Base-by-base conservation (phyloP, 30 jellyfish, hydroid and myxozoan species). In the Aurelia aurita complex sp. Pacific region DNA sequence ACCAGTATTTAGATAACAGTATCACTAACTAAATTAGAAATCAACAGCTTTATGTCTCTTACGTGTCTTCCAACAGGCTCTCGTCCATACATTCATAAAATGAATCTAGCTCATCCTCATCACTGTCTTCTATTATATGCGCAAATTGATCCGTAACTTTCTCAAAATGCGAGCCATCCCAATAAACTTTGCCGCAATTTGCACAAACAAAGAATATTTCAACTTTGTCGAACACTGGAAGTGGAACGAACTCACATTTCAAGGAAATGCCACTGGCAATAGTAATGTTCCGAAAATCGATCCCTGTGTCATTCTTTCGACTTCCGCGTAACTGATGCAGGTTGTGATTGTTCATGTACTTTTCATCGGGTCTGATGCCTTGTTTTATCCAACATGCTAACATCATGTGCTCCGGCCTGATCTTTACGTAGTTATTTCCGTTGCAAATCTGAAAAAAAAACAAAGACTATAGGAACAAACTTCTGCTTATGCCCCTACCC, bases 91-190 rank as follows among this genome's bases (percentile, higher is more conserved):
- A 60, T 79, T 36, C 74, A 52, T 36, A 18, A 43, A 54, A 36
- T 10, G 66, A 32, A 17, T 14, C 46, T 32, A 11, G 43, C 10
- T 71, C 69, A 40, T 85, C 91, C 7, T 10, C 80, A 29, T 70
- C 89, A 2, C 78, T 73, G 83, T 79, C 77, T 7, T 42, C 89
- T 29, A 91, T 73, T 13, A 91, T 66, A 64, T 85, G 92, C 55
- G 87, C 17, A 69, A 79, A 91, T 61, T 74, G 88, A 5, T 85
- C 88, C 3, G 64, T 50, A 17, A 85, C 87, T 42, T 70, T 85
- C 23, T 81, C 89, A 46, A 69, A 74, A 71, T 92, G 97, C 15
- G 92, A 82, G 18, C 97, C 97, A 36, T 81, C 89, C 98, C 98
- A 92, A 34, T 75, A 92, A 52, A 92, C 88, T 46, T 92, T 88